These are phyloP conservation scores for Argyrosomus regius DNA, from an alignment of 2,797 vertebrate species.

Conservation along the genomic window DNA sequence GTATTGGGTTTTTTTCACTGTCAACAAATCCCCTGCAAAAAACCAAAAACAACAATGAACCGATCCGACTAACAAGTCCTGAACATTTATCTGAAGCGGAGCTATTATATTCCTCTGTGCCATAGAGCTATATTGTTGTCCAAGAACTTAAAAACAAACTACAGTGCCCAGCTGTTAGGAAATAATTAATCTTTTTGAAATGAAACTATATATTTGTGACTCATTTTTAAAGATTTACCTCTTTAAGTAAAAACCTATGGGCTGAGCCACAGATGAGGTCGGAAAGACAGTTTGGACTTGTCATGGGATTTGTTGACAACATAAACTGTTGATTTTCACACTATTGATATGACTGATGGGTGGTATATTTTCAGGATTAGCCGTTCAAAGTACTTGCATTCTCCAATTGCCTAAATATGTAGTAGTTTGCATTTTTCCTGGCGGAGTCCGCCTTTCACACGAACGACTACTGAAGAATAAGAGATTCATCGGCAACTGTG, in stretches of 20 bases:
- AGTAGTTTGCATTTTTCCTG: not conserved
- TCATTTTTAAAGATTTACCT: not conserved
- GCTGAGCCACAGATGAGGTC: too few species aligned
- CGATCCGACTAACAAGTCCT: not conserved
- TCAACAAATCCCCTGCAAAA: constrained; percentile 10
- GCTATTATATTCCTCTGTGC: not conserved
- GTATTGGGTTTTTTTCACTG: not conserved
- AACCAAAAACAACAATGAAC: not conserved
- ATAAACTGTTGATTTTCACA: not conserved
- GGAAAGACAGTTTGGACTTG: not conserved
- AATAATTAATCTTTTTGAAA: not conserved
- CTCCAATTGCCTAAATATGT: not conserved
- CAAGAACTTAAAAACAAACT: not conserved
- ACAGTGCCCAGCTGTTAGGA: not conserved
- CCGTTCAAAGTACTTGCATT: not conserved
- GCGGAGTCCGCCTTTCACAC: not conserved
- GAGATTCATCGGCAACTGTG: not conserved
- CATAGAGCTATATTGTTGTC: not conserved
- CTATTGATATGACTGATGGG: not conserved
- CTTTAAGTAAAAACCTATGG: not conserved
- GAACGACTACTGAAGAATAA: not conserved
- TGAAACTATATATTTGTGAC: not conserved
- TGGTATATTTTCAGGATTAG: not conserved
- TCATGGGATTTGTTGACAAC: not conserved
- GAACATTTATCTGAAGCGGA: not conserved